Evolutionary conservation across 64 coral and sea anemone species (phyloP).

Genomic region (Stichodactyla mertensii): DNA sequence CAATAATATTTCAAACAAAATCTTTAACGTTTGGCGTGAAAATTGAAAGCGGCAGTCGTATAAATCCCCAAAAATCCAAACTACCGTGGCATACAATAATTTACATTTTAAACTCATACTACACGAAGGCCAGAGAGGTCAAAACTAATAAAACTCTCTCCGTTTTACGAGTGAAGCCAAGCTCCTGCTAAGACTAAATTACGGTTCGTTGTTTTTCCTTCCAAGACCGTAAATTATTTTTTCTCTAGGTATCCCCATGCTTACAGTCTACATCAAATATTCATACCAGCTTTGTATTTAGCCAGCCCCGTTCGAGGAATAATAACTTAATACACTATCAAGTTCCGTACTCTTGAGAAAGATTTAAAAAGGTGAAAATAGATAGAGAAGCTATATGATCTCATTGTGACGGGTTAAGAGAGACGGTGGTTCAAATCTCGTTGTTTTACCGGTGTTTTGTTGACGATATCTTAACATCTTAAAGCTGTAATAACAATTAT

Average conservation of each 20-base stretch:
- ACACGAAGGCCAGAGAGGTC: not conserved
- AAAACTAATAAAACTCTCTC: not conserved
- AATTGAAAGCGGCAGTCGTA: not conserved
- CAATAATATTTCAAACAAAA: not conserved
- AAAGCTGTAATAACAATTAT: not conserved
- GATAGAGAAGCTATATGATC: not conserved
- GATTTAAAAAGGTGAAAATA: not conserved
- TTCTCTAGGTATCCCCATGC: not conserved
- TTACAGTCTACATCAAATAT: not conserved
- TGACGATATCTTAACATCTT: not conserved
- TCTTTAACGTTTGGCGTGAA: not conserved
- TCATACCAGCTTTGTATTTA: slow-evolving; percentile 2
- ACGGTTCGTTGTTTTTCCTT: not conserved
- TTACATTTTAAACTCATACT: not conserved
- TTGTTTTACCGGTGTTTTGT: not conserved
- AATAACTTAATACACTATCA: not conserved
- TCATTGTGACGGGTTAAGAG: too few species aligned
- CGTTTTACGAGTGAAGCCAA: not conserved
- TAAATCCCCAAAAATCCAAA: not conserved
- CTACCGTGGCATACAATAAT: not conserved
- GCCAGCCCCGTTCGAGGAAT: not conserved
- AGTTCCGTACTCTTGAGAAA: not conserved
- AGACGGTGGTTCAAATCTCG: not conserved
- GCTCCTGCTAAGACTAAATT: not conserved
- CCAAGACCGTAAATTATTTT: not conserved